phyloP scores from a whole-genome alignment of 30 jellyfish, hydroid and myxozoan species.

The Hydractinia echinata region DNA sequence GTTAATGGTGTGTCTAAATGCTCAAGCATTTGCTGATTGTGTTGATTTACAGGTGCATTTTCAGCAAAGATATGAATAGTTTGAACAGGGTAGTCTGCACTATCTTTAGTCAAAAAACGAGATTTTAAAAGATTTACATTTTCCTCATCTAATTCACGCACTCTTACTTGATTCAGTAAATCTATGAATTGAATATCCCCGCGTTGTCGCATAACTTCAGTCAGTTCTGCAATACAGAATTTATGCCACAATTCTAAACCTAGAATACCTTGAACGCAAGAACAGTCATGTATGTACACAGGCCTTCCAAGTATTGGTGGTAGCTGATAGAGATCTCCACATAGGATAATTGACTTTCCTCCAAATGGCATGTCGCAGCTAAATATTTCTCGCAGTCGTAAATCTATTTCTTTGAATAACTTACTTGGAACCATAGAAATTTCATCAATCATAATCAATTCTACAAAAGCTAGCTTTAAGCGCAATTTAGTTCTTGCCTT shows the following conservation, averaged over 20 bases:
- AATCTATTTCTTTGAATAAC: conserved; percentile 1
- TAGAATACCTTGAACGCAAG: background rate
- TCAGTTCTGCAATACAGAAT: conserved; percentile 22
- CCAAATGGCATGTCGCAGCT: conserved; percentile 20
- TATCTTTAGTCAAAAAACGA: background rate
- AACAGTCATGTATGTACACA: background rate
- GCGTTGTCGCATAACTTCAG: conserved; percentile 22
- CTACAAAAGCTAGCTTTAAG: background rate
- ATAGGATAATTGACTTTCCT: conserved; percentile 7
- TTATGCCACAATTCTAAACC: background rate
- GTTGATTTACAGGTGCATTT: conserved; percentile 31
- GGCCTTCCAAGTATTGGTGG: conserved; percentile 29
- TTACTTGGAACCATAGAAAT: conserved; percentile 28
- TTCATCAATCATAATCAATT: conserved; percentile 30
- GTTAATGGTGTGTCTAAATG: background rate
- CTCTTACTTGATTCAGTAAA: conserved; percentile 23
- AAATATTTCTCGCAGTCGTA: conserved; percentile 27
- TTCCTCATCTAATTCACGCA: background rate
- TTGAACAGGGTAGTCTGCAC: conserved; percentile 9
- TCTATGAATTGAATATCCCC: conserved; percentile 12
- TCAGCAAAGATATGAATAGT: conserved; percentile 30
- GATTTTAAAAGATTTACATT: conserved; percentile 14
- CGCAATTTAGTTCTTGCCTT: background rate
- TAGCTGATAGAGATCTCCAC: conserved; percentile 33
- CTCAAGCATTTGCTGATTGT: conserved; percentile 20